A percentile compares a stretch with the other conserved stretches of the same genome.
Conservation (phyloP, 2,113 vertebrate species). For the Aphyosemion australe region DNA sequence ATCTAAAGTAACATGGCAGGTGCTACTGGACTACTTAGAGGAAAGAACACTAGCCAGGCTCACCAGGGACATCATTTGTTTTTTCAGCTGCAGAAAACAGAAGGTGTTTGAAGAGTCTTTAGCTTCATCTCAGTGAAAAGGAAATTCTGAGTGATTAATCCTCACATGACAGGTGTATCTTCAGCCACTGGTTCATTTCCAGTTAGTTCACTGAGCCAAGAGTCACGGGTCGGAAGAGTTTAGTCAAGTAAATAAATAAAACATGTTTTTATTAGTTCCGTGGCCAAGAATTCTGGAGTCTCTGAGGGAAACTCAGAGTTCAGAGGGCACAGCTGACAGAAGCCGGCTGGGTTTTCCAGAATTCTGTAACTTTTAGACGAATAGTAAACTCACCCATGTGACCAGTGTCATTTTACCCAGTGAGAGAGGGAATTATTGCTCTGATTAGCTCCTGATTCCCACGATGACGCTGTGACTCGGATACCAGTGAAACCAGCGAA, state of each 20-base stretch:
- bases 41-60: no score
- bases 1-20: no score
- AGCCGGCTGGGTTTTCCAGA: constrained; percentile 16
- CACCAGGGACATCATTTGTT: no score
- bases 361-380: not conserved
- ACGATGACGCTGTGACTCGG: constrained; percentile 10
- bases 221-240: not conserved
- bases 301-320: constrained; percentile 21
- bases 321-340: constrained; percentile 2
- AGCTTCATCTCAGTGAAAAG: not conserved
- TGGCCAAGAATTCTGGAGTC: not conserved
- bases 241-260: not conserved
- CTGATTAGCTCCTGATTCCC: constrained; percentile 32
- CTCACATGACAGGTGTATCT: constrained; percentile 7
- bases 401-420: constrained; percentile 7
- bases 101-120: no score
- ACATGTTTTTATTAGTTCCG: not conserved
- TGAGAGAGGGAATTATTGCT: constrained; percentile 13
- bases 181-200: constrained; percentile 9
- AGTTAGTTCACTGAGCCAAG: not conserved
- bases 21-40: no score
- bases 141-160: not conserved
- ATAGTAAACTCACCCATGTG: not conserved
- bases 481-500: not conserved
- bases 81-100: no score